Conservation (phyloP, 2,797 vertebrate genomes). For the Gouania willdenowi region DNA sequence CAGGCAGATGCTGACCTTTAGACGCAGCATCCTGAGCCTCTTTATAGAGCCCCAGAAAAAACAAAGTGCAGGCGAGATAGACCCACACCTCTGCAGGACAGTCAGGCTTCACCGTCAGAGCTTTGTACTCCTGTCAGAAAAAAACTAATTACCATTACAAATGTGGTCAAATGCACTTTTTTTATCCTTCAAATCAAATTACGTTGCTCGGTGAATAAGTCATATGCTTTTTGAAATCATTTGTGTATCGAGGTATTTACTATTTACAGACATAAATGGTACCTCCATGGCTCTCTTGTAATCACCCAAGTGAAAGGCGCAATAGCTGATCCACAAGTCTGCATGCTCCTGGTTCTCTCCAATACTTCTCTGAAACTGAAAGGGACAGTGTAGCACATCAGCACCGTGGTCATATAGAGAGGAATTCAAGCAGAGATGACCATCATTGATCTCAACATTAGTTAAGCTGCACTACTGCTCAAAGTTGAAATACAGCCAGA, state of each 20-base stretch:
- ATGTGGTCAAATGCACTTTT: background rate
- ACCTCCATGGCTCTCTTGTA: conserved; percentile 94
- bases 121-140: conserved; percentile 84
- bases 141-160: conserved; percentile 3
- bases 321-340: conserved; percentile 91
- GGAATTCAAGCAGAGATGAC: too few relatives aligned
- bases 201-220: background rate
- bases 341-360: conserved; percentile 83
- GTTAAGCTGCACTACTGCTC: too few relatives aligned
- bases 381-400: conserved; percentile 16
- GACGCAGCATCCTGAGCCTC: conserved; percentile 90
- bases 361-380: conserved; percentile 88
- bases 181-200: too few relatives aligned
- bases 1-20: conserved; percentile 76
- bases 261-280: conserved; percentile 10
- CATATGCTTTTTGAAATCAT: background rate
- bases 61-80: conserved; percentile 87
- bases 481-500: too few relatives aligned
- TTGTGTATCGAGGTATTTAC: background rate
- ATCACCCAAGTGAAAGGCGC: conserved; percentile 93
- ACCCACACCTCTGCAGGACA: conserved; percentile 90
- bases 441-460: too few relatives aligned
- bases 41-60: conserved; percentile 93
- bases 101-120: conserved; percentile 72
- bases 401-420: too few relatives aligned